phyloP scores from a whole-genome alignment of 2,797 vertebrate genomes.

The Dicrostonyx torquatus region DNA sequence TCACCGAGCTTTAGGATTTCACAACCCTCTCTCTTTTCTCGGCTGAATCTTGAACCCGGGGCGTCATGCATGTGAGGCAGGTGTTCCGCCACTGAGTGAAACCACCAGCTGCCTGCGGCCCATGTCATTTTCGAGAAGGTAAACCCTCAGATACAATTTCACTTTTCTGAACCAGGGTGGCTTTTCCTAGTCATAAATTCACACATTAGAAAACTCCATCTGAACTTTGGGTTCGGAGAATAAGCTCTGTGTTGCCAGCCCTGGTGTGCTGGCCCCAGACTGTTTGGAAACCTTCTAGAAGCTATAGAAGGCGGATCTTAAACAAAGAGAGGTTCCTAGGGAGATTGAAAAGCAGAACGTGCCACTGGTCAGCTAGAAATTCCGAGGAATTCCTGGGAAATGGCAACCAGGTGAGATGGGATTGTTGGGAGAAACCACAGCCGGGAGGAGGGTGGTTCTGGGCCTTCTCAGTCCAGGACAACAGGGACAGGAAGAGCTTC shows the following conservation, averaged over 20 bases:
- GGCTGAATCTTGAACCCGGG: not conserved
- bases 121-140: not conserved
- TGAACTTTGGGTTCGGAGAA: constrained; percentile 28
- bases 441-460: not conserved
- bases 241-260: not conserved
- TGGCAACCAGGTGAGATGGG: not conserved
- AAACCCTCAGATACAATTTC: constrained; percentile 6
- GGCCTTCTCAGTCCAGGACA: not conserved
- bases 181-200: constrained; percentile 24
- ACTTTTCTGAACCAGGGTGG: constrained; percentile 11
- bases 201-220: constrained; percentile 24
- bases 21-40: not conserved
- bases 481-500: not conserved
- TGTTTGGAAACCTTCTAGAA: constrained; percentile 8
- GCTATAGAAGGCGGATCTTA: not conserved
- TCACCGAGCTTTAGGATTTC: constrained; percentile 5
- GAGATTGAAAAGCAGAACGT: not conserved
- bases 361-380: not conserved
- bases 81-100: not conserved
- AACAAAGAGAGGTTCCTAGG: constrained; percentile 21
- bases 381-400: constrained; percentile 14
- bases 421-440: constrained; percentile 9
- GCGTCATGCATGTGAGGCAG: not conserved
- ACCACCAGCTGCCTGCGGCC: too few species aligned
- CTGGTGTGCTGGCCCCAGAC: not conserved